These are phyloP conservation scores for Lepilemur ruficaudatus DNA, from an alignment of 2,797 vertebrate genomes.

Conservation along the genomic window DNA sequence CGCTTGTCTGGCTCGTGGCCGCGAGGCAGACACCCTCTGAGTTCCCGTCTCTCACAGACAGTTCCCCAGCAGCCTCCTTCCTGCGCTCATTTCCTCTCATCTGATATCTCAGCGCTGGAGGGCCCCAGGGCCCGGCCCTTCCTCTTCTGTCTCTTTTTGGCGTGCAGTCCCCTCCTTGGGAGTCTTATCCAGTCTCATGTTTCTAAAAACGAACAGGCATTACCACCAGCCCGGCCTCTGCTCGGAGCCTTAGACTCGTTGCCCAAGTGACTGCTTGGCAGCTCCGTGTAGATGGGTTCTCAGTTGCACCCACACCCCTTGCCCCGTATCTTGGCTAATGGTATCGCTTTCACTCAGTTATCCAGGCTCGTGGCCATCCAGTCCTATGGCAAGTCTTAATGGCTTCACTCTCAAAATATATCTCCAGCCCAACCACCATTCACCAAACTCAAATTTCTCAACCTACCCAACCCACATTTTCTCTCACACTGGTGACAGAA, in stretches of 20 bases:
- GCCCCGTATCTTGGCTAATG: background rate
- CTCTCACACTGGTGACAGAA: background rate
- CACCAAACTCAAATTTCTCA: background rate
- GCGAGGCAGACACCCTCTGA: background rate
- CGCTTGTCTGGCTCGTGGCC: background rate
- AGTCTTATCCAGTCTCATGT: background rate
- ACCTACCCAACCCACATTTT: background rate
- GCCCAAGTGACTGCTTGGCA: background rate
- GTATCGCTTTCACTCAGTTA: background rate
- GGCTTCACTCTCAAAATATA: background rate
- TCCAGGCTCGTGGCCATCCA: background rate
- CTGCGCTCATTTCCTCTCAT: background rate
- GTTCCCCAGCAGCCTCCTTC: background rate
- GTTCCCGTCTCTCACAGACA: too few relatives aligned
- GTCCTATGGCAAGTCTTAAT: background rate
- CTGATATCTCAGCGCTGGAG: background rate
- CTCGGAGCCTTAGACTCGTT: background rate
- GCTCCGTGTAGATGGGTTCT: background rate
- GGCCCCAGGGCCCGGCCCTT: too few relatives aligned
- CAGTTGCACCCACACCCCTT: background rate
- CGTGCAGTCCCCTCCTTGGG: background rate
- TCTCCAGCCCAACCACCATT: background rate
- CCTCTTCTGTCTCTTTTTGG: background rate
- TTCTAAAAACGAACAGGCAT: background rate
- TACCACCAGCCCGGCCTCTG: background rate